phyloP scores from a whole-genome alignment of 2,113 vertebrate genomes.

The Redunca redunca region DNA sequence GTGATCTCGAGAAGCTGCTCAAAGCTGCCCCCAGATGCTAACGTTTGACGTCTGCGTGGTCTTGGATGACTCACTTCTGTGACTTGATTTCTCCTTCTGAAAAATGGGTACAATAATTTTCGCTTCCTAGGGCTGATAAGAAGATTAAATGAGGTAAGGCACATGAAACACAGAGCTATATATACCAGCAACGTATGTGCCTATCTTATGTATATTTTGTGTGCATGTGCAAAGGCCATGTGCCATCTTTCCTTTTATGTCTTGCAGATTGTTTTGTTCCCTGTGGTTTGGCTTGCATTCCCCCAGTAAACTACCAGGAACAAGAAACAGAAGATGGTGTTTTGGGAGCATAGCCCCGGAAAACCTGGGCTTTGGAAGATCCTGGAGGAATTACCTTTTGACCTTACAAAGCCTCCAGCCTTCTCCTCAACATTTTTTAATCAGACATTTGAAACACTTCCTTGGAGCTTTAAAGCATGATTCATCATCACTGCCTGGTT shows the following conservation, averaged over 20 bases:
- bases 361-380: not conserved
- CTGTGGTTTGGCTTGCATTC: not conserved
- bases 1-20: not conserved
- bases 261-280: not conserved
- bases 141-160: fast-evolving
- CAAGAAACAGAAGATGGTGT: not conserved
- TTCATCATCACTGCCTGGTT: not conserved
- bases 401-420: not conserved
- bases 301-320: not conserved
- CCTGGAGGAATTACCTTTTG: fast-evolving
- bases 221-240: not conserved
- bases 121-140: too few species aligned
- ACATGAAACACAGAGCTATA: fast-evolving
- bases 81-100: not conserved
- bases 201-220: fast-evolving
- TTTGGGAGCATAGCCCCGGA: not conserved
- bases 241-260: not conserved
- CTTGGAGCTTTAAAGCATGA: not conserved
- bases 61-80: not conserved
- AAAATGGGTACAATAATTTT: not conserved
- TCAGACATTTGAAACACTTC: not conserved
- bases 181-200: fast-evolving
- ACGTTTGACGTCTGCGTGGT: not conserved
- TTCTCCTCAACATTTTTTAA: not conserved
- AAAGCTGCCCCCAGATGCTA: not conserved